Base-by-base conservation (phyloP, 1,140 invertebrate species). In the Panonychus citri region DNA sequence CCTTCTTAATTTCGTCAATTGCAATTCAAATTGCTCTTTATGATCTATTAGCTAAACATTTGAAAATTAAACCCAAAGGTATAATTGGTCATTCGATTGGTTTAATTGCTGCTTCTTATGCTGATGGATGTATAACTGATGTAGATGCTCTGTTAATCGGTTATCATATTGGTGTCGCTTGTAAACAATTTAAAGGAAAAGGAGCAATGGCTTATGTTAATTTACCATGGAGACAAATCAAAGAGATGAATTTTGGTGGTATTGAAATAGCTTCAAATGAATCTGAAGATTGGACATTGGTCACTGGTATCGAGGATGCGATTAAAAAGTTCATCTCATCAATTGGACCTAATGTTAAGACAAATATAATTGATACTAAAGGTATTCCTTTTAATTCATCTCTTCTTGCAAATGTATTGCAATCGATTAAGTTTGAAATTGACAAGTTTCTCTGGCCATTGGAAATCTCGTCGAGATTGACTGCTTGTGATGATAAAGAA, bases 61-160 rank as follows among this genome's bases (percentile, higher is more conserved):
- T 76, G 57, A 70, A 67, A 42, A 61, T 76, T 24, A 59, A 64
- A 30, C 68, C 72, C n/a, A 73, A 76, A 64, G 75, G 74, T 19
- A 74, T 77, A 57, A 63, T 76, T 39, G 75, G 57, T 4, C 57
- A 61, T 40, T 56, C 56, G 5, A 87, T 87, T 17, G 87, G 87
- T 28, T 87, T 93, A 73, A 71, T 91, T 52, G 85, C 84, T 4
- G 96, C 90, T 71, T 89, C 86, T 10, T 97, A 96, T 71, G 89
- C 89, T 37, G 91, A 96, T 73, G 88, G 85, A 5, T 82, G 82
- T 21, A 79, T 95, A 59, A 93, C 86, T 10, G 77, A 79, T 1
- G 88, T 94, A 66, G 87, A 97, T 70, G 82, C 87, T 0, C 78
- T 96, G 27, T 52, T 39, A 25, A 80, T 86, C 49, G 88, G 89